Percentiles rank a stretch among this genome's conserved stretches.
These are phyloP conservation scores for Amphiprion ocellaris DNA, from an alignment of 2,113 vertebrate genomes.

Conservation along the genomic window DNA sequence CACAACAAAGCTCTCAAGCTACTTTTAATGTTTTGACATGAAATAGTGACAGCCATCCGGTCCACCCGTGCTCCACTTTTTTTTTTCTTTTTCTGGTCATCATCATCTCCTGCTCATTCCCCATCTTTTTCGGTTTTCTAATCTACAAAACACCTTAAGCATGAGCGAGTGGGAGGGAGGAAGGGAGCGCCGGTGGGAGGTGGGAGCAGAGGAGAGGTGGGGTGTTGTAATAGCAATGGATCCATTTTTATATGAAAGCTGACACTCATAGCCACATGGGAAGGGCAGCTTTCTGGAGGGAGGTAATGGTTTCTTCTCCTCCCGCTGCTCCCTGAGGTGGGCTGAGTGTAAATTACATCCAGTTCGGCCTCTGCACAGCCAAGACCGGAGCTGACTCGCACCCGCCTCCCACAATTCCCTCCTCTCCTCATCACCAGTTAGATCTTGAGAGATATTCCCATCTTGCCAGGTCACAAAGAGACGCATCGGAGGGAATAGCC, in stretches of 20 bases:
- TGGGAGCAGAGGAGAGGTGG: constrained; percentile 21
- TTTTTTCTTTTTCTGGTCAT: constrained; percentile 36
- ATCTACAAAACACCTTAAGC: constrained; percentile 51
- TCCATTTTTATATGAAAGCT: constrained; percentile 81
- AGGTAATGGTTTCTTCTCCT: constrained; percentile 77
- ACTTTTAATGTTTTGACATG: constrained; percentile 70
- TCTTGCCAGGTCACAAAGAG: constrained; percentile 30
- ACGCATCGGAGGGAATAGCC: constrained; percentile 24
- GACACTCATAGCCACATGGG: constrained; percentile 68
- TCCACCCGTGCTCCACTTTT: constrained; percentile 20
- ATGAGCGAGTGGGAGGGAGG: constrained; percentile 34
- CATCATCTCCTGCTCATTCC: constrained; percentile 43
- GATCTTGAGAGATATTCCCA: constrained; percentile 59
- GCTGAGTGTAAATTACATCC: constrained; percentile 84
- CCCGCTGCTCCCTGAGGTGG: constrained; percentile 73
- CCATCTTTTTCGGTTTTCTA: constrained; percentile 4
- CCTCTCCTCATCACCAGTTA: constrained; percentile 52
- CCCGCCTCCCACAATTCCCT: constrained; percentile 65
- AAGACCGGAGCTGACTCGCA: constrained; percentile 39
- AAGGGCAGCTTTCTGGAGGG: constrained; percentile 63
- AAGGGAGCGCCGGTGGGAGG: constrained; percentile 28
- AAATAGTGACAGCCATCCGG: constrained; percentile 50
- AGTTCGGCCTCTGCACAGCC: constrained; percentile 64
- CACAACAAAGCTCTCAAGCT: constrained; percentile 65
- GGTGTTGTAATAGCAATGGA: constrained; percentile 71